Evolutionary conservation across 2,113 vertebrate species (phyloP), one percentile per base, ranked within the genome.

Genomic region (Arizona elegans): DNA sequence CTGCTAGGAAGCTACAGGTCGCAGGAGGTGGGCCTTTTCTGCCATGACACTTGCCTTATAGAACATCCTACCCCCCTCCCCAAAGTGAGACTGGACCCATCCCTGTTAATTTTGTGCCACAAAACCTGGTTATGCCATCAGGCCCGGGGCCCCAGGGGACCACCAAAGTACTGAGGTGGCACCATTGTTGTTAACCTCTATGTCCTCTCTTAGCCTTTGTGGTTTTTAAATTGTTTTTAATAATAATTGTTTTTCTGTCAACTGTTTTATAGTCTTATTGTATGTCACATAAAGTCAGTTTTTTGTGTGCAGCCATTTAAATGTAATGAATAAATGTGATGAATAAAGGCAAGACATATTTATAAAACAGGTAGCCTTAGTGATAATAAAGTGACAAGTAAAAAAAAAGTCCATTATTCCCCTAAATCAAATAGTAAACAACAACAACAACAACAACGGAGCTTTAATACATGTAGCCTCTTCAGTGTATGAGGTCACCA

Each of bases 391-490:
- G 17, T 43, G 33, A 4, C 1, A 81, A 81, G 17, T 81, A 38
- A 81, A 81, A 81, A 81, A 0, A 93, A 92, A 5, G 65, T 93
- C 93, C 96, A 91, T 93, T 95, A 95, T 93, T 15, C 9, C 0
- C 21, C 53, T 15, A 92, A 91, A 93, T 94, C 95, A 95, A 96
- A 94, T 94, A 23, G n/a, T 47, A 62, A 94, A 93, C 93, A 94
- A 95, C 92, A 96, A 95, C 93, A n/a, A n/a, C n/a, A n/a, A n/a
- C n/a, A 43, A 43, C 43, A 91, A 38, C 9, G 3, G 52, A 89
- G 94, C 93, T 96, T 96, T 96, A 97, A 97, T 96, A 96, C 96
- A 96, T 88, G 90, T 96, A 96, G 95, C 89, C 90, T 94, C 94
- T 95, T 95, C 96, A 96, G 95, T 96, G 95, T 97, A 93, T 95